Evolutionary conservation across 2,797 vertebrate species (phyloP).

Genomic region (Discoglossus pictus): DNA sequence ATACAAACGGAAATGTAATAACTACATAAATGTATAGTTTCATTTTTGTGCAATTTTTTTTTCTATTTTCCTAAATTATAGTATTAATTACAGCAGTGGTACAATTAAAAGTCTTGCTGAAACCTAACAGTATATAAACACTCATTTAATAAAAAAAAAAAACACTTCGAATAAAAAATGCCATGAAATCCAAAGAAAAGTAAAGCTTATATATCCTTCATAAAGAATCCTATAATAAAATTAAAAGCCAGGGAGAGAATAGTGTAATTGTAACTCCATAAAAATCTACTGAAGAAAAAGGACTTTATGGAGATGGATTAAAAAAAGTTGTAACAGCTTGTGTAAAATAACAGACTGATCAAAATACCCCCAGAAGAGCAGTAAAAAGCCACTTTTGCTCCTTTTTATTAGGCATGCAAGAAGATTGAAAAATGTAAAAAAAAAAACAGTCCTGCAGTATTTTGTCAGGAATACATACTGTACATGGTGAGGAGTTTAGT

Average conservation of each 20-base stretch:
- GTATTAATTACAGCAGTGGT: too few species aligned
- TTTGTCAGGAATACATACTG: background rate
- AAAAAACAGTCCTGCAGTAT: background rate
- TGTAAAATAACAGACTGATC: constrained; percentile 48
- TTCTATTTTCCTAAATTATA: too few species aligned
- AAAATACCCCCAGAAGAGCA: constrained; percentile 47
- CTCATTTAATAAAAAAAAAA: constrained; percentile 39
- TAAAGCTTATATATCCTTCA: constrained; percentile 8
- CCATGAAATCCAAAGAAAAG: constrained; percentile 29
- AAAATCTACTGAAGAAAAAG: constrained; percentile 36
- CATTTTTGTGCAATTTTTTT: too few species aligned
- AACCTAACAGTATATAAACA: constrained; percentile 15
- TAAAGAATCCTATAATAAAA: constrained; percentile 25
- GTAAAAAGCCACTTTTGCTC: constrained; percentile 39
- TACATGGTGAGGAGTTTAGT: constrained; percentile 62
- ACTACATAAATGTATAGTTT: too few species aligned
- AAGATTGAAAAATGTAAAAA: constrained; percentile 45
- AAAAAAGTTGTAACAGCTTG: constrained; percentile 46
- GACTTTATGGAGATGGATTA: constrained; percentile 47
- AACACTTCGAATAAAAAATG: constrained; percentile 42
- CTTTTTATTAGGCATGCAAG: constrained; percentile 41
- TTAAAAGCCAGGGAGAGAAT: constrained; percentile 22
- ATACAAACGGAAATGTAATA: too few species aligned
- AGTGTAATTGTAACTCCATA: constrained; percentile 45
- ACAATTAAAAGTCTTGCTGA: too few species aligned